A percentile compares a stretch with the other conserved stretches of the same genome.
Evolutionary conservation across 2,888 invertebrate species (phyloP).

Genomic region (Cheiracanthium punctorium): DNA sequence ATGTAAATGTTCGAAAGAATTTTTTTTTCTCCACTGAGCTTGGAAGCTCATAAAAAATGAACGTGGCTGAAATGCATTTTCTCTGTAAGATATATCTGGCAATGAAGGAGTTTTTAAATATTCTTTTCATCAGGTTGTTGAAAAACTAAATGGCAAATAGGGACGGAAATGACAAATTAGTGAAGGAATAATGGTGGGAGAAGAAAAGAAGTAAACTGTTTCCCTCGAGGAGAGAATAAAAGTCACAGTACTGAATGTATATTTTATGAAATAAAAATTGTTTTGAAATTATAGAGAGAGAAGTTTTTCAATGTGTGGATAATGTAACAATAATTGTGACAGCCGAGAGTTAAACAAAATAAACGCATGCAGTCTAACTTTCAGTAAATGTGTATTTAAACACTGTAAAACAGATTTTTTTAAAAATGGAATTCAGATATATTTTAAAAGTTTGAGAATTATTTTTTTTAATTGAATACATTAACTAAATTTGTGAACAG

Average conservation of each 20-base stretch:
- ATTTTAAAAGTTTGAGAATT: too few relatives aligned
- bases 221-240: background rate
- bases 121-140: background rate
- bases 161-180: conserved; percentile 2
- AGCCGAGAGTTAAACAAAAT: too few relatives aligned
- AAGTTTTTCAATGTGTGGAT: too few relatives aligned
- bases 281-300: too few relatives aligned
- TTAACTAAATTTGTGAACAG: too few relatives aligned
- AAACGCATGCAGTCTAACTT: too few relatives aligned
- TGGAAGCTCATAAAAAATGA: conserved; percentile 1
- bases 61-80: conserved; percentile 13
- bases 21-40: background rate
- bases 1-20: conserved; percentile 8
- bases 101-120: background rate
- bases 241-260: background rate
- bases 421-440: too few relatives aligned
- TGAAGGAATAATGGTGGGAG: background rate
- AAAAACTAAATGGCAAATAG: background rate
- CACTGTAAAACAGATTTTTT: too few relatives aligned
- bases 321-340: too few relatives aligned
- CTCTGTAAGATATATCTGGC: background rate
- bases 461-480: too few relatives aligned
- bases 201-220: background rate
- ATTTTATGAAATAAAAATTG: too few relatives aligned
- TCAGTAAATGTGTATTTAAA: too few relatives aligned